Base-by-base conservation (phyloP, 2,888 invertebrate species). In the Glaucopsyche alexis region DNA sequence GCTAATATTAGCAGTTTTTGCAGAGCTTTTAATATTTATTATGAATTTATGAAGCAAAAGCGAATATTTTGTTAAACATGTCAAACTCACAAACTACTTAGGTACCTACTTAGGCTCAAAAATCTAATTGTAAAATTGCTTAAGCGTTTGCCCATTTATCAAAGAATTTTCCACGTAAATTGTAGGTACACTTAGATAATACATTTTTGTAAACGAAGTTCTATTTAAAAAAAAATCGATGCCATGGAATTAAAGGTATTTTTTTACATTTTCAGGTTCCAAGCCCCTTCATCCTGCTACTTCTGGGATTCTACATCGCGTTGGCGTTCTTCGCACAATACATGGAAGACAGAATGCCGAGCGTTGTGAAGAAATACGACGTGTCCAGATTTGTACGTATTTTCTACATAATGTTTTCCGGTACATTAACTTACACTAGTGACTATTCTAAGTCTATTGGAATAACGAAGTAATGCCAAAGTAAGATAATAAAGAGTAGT, bases 271-370 rank as follows among this genome's bases (percentile, higher is more conserved):
- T 82, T 0, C 77, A 91, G 91, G 85, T 92, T 11, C 87, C 89
- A 6, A 85, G 87, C 71, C 71, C 82, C 0, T 76, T 81, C n/a
- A 71, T 89, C 49, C 67, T 90, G 16, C 7, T 90, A 3, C 71
- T 90, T 0, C 76, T 92, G 1, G 88, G 85, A 0, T 77, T 84
- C 7, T 90, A 88, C 75, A 71, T 91, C 0, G 79, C 89, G 9
- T 76, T 91, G 5, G 89, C 83, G 0, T 90, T 81, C 74, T 50
- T 88, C 7, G 83, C 87, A 0, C 89, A 89, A 69, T 74, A 89
- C 52, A 80, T 88, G 0, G 91, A 91, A 77, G 86, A 91, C 80
- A 83, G 80, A 9, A 85, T 91, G 86, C 91, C 91, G 0, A 76
- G 76, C 0, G 80, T 84, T 1, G 74, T 90, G 6, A 74, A 65